A percentile compares a stretch with the other conserved stretches of the same genome.
These are phyloP conservation scores for Oxycera nigricornis DNA, from an alignment of 2,888 invertebrate genomes.

Conservation along the genomic window DNA sequence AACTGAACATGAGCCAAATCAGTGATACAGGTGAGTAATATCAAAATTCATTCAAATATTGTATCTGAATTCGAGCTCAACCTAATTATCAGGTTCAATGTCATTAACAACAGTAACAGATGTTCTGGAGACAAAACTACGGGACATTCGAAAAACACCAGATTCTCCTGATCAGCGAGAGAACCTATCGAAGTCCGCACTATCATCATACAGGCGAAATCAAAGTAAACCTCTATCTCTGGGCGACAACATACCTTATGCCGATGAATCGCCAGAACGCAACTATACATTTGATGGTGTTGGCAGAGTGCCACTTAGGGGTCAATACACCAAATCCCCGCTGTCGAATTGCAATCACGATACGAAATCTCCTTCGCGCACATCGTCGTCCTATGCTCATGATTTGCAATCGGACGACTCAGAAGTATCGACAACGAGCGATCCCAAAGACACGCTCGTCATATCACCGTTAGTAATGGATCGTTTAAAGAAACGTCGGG, in stretches of 20 bases:
- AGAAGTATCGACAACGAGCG: constrained; percentile 56
- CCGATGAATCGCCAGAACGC: constrained; percentile 71
- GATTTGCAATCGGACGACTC: constrained; percentile 58
- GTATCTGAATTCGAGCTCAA: not conserved
- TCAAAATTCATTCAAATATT: not conserved
- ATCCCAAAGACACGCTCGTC: constrained; percentile 59
- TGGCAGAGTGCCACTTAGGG: not conserved
- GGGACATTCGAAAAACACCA: constrained; percentile 73
- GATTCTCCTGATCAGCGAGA: constrained; percentile 66
- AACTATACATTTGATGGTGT: constrained; percentile 24
- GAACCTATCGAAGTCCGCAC: constrained; percentile 43
- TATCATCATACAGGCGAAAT: constrained; percentile 10
- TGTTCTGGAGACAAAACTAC: constrained; percentile 84
- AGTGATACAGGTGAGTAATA: constrained; percentile 58
- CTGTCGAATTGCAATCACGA: constrained; percentile 31
- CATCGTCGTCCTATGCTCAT: constrained; percentile 56
- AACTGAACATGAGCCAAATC: constrained; percentile 58
- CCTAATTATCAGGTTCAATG: constrained; percentile 73
- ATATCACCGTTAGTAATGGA: constrained; percentile 59
- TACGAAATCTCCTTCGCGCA: constrained; percentile 3
- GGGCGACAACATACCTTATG: constrained; percentile 73
- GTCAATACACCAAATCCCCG: constrained; percentile 23
- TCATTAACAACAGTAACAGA: constrained; percentile 84
- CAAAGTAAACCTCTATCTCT: constrained; percentile 57
- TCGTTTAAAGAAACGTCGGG: constrained; percentile 60